Evolutionary conservation across 1,140 invertebrate genomes (phyloP).

Genomic region (Potamilus streckersoni): DNA sequence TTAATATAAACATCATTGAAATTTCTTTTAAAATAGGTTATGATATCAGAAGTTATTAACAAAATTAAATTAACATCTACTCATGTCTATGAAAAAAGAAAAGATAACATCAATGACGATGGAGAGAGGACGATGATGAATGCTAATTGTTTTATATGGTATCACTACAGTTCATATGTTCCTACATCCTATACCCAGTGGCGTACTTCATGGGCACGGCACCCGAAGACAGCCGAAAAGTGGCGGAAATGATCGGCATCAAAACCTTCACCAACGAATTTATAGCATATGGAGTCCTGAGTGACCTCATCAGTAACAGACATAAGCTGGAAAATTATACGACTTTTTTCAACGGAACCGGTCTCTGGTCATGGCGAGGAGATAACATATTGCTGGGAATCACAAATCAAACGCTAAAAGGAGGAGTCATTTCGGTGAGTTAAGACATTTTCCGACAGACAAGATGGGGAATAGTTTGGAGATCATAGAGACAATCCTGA

Average conservation of each 20-base stretch:
- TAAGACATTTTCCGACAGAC: too few species aligned
- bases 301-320: conserved; percentile 43
- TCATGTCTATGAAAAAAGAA: too few species aligned
- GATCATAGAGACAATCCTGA: too few species aligned
- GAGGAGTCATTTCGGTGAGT: conserved; percentile 46
- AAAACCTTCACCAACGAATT: conserved; percentile 69
- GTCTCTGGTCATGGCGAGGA: conserved; percentile 30
- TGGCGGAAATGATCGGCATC: conserved; percentile 62
- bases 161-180: conserved; percentile 60
- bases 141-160: too few species aligned
- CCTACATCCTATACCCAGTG: conserved; percentile 64
- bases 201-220: conserved; percentile 63
- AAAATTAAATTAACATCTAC: too few species aligned
- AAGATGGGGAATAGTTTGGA: too few species aligned
- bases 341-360: conserved; percentile 19
- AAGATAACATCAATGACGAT: too few species aligned
- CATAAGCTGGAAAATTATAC: conserved; percentile 45
- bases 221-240: conserved; percentile 54
- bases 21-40: too few species aligned
- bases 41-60: too few species aligned
- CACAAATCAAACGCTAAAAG: conserved; percentile 32
- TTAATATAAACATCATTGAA: too few species aligned
- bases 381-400: conserved; percentile 36
- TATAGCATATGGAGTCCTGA: conserved; percentile 58
- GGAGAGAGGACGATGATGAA: too few species aligned